Evolutionary conservation across 2,797 vertebrate genomes (phyloP).

Genomic region (Vireo griseus): DNA sequence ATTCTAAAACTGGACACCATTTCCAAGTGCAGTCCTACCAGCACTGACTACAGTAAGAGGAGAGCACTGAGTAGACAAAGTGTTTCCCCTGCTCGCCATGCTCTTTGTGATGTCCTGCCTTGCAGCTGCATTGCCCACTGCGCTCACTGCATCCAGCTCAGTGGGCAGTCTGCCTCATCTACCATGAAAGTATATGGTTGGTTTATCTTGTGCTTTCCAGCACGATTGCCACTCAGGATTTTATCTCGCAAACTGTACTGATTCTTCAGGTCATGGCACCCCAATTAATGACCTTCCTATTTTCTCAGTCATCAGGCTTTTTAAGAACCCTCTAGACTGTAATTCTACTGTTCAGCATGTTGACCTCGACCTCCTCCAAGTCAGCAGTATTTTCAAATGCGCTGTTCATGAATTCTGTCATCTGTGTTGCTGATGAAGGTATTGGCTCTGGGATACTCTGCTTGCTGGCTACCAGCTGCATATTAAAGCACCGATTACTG

Average conservation of each 20-base stretch:
- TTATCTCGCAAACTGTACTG: background rate
- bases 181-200: background rate
- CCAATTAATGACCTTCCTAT: background rate
- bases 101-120: conserved; percentile 64
- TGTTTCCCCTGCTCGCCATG: background rate
- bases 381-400: background rate
- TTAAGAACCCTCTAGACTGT: background rate
- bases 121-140: conserved; percentile 84
- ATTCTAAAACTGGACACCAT: background rate
- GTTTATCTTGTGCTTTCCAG: background rate
- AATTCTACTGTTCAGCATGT: background rate
- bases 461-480: background rate
- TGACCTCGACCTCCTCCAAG: background rate
- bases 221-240: background rate
- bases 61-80: background rate
- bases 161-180: background rate
- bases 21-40: background rate
- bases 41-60: background rate
- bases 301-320: background rate
- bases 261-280: background rate
- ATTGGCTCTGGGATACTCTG: background rate
- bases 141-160: conserved; percentile 68
- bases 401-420: background rate
- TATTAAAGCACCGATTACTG: background rate
- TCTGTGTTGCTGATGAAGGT: background rate